Evolutionary conservation across 2,113 vertebrate species (phyloP).

Genomic region (Caloenas nicobarica): DNA sequence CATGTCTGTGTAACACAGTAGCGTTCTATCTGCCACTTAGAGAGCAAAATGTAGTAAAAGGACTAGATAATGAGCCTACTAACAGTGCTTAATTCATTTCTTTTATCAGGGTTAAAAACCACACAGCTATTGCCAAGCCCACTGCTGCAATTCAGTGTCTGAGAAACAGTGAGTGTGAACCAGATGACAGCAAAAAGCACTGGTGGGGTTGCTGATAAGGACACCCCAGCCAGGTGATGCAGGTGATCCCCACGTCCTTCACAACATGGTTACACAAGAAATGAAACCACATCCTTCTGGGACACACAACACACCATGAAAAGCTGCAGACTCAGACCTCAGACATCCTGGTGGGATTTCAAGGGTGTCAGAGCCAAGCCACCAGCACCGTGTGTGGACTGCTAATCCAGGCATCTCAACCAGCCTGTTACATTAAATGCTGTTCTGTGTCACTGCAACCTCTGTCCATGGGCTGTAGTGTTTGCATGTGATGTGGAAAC

Average conservation of each 20-base stretch:
- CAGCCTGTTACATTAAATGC: accelerated
- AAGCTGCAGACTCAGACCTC: background rate
- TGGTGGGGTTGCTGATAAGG: accelerated
- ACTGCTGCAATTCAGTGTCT: background rate
- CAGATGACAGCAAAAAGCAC: background rate
- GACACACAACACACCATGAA: accelerated
- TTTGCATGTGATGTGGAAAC: accelerated
- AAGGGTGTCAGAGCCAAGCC: background rate
- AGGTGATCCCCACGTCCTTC: background rate
- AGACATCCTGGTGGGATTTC: background rate
- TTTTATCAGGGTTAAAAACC: background rate
- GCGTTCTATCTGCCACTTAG: background rate
- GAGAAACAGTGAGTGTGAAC: background rate
- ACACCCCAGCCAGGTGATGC: background rate
- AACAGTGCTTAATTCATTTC: background rate
- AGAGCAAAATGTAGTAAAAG: background rate
- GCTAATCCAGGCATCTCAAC: background rate
- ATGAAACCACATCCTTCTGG: background rate
- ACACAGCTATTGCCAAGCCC: background rate
- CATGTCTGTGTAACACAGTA: background rate
- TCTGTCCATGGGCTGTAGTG: accelerated
- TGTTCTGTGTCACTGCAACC: background rate
- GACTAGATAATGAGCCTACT: background rate
- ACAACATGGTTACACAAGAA: background rate
- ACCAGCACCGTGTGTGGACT: background rate